phyloP scores from a whole-genome alignment of 2,113 vertebrate genomes.

The Ariopsis seemanni region DNA sequence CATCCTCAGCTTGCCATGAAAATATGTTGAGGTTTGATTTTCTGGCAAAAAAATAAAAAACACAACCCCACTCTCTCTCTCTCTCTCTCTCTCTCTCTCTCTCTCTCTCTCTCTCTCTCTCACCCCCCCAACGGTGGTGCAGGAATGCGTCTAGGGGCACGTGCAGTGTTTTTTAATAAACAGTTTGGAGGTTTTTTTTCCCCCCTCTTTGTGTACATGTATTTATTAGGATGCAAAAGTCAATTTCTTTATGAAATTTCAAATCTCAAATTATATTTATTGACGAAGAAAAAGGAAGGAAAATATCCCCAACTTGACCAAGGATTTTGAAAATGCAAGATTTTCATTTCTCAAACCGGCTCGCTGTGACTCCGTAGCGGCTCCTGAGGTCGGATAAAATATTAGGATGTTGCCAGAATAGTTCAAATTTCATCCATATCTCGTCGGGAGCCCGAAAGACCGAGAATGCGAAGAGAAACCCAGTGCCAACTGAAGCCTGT shows the following conservation, averaged over 20 bases:
- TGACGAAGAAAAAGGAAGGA: neutral
- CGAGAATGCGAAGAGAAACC: conserved; percentile 4
- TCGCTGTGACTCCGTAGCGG: conserved; percentile 64
- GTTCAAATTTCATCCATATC: conserved; percentile 68
- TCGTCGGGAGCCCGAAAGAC: conserved; percentile 62
- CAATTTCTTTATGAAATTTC: neutral
- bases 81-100: no score
- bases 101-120: neutral
- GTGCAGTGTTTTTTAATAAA: conserved; percentile 20
- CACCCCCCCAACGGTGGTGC: conserved; percentile 60
- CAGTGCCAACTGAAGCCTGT: conserved; percentile 31
- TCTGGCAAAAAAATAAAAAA: neutral
- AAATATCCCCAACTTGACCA: neutral
- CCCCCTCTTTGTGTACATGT: neutral
- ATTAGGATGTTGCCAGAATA: conserved; percentile 73
- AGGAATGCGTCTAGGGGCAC: conserved; percentile 51
- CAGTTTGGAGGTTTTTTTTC: neutral
- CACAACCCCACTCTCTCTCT: neutral
- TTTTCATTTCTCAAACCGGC: conserved; percentile 30
- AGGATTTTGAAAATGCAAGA: conserved; percentile 5
- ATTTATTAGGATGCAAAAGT: neutral
- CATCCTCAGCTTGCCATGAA: conserved; percentile 56
- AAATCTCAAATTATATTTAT: neutral
- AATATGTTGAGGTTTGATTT: conserved; percentile 47
- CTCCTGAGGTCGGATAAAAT: conserved; percentile 73